phyloP scores from a whole-genome alignment of 2,888 invertebrate genomes.

The Petrolisthes manimaculis region DNA sequence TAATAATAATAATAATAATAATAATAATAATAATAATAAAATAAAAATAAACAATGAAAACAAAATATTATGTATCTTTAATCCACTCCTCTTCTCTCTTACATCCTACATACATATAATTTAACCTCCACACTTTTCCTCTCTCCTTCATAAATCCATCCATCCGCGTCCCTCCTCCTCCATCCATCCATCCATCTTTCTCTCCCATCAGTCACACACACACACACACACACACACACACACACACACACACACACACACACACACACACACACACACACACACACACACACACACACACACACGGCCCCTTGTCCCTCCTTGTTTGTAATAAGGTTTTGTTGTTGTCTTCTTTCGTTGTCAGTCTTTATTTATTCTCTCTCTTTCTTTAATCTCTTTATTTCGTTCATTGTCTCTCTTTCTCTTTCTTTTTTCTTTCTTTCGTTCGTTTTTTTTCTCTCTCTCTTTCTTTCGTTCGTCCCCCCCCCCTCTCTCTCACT shows the following conservation, averaged over 20 bases:
- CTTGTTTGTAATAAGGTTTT: too few relatives aligned
- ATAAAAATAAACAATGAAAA: not conserved
- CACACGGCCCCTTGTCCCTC: not conserved
- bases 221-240: conserved; percentile 30
- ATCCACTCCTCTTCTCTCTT: too few relatives aligned
- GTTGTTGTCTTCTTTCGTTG: too few relatives aligned
- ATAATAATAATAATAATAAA: not conserved
- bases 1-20: not conserved
- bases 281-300: not conserved
- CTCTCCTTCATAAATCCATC: not conserved
- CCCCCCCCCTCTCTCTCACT: not conserved
- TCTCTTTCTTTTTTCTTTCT: too few relatives aligned
- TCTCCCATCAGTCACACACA: not conserved
- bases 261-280: conserved; percentile 24
- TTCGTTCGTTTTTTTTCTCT: too few relatives aligned
- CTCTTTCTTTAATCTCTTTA: too few relatives aligned
- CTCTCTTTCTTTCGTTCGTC: too few relatives aligned
- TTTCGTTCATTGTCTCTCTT: too few relatives aligned
- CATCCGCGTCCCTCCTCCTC: not conserved
- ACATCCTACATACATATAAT: too few relatives aligned
- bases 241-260: conserved; percentile 37
- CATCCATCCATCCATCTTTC: not conserved
- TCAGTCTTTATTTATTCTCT: too few relatives aligned
- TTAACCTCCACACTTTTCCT: not conserved
- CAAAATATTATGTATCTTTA: not conserved